Base-by-base conservation (phyloP, 2,888 invertebrate genomes). In the Torymus aiolomorphi region DNA sequence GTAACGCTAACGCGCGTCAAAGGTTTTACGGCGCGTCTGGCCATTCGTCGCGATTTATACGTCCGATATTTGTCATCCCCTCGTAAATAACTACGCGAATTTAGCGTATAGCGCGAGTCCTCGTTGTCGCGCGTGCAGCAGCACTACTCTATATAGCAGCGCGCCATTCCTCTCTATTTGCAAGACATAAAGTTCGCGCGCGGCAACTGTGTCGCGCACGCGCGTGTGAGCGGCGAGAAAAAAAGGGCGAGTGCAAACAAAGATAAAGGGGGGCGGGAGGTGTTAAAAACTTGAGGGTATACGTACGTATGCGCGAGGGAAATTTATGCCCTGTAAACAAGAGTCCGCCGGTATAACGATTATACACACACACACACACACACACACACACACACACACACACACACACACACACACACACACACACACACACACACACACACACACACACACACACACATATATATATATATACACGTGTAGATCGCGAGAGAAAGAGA, bases 81-180 rank as follows among this genome's bases (percentile, higher is more conserved):
- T 57, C 72, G 63, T 80, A 67, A 80, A 80, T 76, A 72, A 76
- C 42, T 31, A n/a, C 51, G 65, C n/a, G 70, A 79, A 75, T 79
- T 79, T 65, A 75, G 72, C 77, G 72, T 12, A 13, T n/a, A 31
- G 11, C 49, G 11, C 1, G 18, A 49, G 12, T 18, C 69, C 4
- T 16, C 13, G 12, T 13, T 2, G 20, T 20, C 20, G 20, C 20
- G 20, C 20, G 1, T 20, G 20, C 20, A n/a, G n/a, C n/a, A n/a
- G 20, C 20, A 20, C 20, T 20, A 20, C 2, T 1, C 20, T 20
- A 20, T 2, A 20, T 20, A 20, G 20, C 20, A 20, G 20, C 20
- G 24, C 49, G 54, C 81, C 78, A 76, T 81, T 76, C 62, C 74
- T 81, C 81, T 81, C 79, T 74, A 79, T 81, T 81, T 79, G 76